These are phyloP conservation scores for Drosophila persimilis DNA, from an alignment of 1,140 invertebrate species.

Conservation along the genomic window DNA sequence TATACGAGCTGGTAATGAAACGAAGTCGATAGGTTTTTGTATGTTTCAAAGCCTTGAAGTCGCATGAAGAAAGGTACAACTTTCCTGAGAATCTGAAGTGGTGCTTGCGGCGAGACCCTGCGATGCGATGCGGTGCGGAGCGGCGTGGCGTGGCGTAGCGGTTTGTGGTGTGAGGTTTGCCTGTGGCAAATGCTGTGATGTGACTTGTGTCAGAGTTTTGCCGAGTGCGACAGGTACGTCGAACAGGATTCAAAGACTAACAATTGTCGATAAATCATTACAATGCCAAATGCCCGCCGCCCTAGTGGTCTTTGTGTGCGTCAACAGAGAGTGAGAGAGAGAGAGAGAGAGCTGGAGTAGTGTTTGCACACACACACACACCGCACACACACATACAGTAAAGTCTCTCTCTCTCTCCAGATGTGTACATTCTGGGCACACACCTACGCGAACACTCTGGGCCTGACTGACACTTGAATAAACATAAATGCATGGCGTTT, in stretches of 20 bases:
- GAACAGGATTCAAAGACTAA: constrained; percentile 38
- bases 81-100: background rate
- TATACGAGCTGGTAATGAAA: no score
- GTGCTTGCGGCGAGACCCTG: background rate
- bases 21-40: no score
- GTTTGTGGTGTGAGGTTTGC: constrained; percentile 26
- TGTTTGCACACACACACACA: constrained; percentile 34
- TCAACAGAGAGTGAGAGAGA: constrained; percentile 17
- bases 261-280: constrained; percentile 73
- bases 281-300: constrained; percentile 53
- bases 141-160: background rate
- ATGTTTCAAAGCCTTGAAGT: no score
- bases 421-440: background rate
- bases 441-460: background rate
- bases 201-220: constrained; percentile 20
- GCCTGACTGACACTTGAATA: constrained; percentile 62
- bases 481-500: constrained; percentile 73
- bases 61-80: no score
- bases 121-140: no score
- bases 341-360: constrained; percentile 9
- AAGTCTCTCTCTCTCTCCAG: constrained; percentile 5
- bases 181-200: constrained; percentile 8
- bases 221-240: constrained; percentile 40
- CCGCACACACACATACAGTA: no score
- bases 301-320: constrained; percentile 19